These are phyloP conservation scores for Zophobas morio DNA, from an alignment of 1,140 invertebrate species.

Conservation along the genomic window DNA sequence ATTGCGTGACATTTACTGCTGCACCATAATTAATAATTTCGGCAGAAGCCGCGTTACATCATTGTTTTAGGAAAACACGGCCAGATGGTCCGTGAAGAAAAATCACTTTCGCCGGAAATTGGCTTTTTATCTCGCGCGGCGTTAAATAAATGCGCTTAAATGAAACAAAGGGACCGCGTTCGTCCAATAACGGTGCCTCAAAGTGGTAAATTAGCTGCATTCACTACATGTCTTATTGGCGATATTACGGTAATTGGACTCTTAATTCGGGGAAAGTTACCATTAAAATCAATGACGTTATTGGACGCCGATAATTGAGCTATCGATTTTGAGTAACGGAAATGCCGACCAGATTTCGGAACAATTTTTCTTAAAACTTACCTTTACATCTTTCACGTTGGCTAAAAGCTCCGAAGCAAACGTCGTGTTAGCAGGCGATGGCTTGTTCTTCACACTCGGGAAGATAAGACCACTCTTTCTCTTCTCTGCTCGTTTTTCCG, in stretches of 20 bases:
- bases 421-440: constrained; percentile 84
- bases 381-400: constrained; percentile 86
- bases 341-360: too few relatives aligned
- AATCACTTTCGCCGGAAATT: not conserved
- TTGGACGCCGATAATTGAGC: not conserved
- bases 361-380: constrained; percentile 68
- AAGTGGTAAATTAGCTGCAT: constrained; percentile 2
- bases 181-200: not conserved
- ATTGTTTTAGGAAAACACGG: not conserved
- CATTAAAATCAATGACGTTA: not conserved
- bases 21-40: not conserved
- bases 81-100: constrained; percentile 5
- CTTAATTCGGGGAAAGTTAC: constrained; percentile 25
- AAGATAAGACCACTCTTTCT: constrained; percentile 88
- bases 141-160: not conserved
- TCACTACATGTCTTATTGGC: constrained; percentile 4
- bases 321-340: too few relatives aligned
- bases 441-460: constrained; percentile 92
- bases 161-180: not conserved
- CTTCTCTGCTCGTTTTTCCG: constrained; percentile 67
- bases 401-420: constrained; percentile 81
- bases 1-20: not conserved
- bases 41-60: not conserved
- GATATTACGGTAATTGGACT: constrained; percentile 16
- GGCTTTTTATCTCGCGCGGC: not conserved